Evolutionary conservation across 2,888 invertebrate species (phyloP).

Genomic region (Thumatha senex): DNA sequence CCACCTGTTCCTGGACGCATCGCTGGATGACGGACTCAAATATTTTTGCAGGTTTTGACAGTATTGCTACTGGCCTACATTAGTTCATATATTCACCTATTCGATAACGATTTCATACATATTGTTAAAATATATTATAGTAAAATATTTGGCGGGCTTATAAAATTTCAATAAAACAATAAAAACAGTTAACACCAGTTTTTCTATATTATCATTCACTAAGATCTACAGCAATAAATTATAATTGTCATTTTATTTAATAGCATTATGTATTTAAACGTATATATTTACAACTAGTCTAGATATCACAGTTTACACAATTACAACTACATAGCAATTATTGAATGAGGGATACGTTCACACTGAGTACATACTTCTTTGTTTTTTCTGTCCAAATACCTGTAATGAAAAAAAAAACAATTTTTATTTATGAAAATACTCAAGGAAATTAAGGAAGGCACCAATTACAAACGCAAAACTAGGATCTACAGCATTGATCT

Average conservation of each 20-base stretch:
- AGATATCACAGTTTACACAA: constrained; percentile 43
- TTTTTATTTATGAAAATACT: background rate
- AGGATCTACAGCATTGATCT: too few relatives aligned
- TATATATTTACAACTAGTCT: constrained; percentile 57
- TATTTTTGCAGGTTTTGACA: too few relatives aligned
- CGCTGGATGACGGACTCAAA: too few relatives aligned
- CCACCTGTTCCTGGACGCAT: too few relatives aligned
- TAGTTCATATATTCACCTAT: too few relatives aligned
- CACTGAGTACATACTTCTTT: constrained; percentile 21
- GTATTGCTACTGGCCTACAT: too few relatives aligned
- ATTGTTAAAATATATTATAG: too few relatives aligned
- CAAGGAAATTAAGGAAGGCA: too few relatives aligned
- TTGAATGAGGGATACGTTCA: constrained; percentile 23
- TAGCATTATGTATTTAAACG: constrained; percentile 26
- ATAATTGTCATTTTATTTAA: constrained; percentile 42
- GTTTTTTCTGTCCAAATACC: constrained; percentile 24
- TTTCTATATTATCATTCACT: constrained; percentile 57
- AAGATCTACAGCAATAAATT: constrained; percentile 63
- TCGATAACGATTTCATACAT: too few relatives aligned
- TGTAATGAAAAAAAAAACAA: constrained; percentile 28
- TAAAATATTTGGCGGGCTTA: too few relatives aligned
- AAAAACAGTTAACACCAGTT: constrained; percentile 56
- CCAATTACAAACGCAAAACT: too few relatives aligned
- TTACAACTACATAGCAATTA: constrained; percentile 33
- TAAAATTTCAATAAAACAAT: constrained; percentile 31